phyloP scores from a whole-genome alignment of 2,113 vertebrate species.

The Plotosus lineatus region DNA sequence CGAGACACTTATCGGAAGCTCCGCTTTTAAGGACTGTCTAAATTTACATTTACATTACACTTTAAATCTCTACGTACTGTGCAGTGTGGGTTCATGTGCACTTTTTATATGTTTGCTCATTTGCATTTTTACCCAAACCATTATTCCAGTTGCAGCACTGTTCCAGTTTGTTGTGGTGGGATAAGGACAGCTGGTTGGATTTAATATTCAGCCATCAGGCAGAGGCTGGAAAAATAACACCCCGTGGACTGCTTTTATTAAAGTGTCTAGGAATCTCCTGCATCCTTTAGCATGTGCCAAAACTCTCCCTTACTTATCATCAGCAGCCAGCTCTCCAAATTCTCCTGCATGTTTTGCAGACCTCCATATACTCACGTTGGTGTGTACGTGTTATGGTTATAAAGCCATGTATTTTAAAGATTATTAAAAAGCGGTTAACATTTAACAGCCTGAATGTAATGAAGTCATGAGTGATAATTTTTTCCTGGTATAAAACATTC shows the following conservation, averaged over 20 bases:
- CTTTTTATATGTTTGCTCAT: constrained; percentile 50
- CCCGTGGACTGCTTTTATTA: constrained; percentile 69
- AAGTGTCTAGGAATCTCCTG: constrained; percentile 67
- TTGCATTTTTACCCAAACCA: constrained; percentile 61
- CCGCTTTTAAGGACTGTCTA: too few species aligned
- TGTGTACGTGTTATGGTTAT: not conserved
- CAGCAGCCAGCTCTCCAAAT: not conserved
- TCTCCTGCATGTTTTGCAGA: constrained; percentile 21
- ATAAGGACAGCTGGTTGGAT: constrained; percentile 72
- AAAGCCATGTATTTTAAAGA: not conserved
- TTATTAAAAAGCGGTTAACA: not conserved
- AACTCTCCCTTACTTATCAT: constrained; percentile 32
- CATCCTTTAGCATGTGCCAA: constrained; percentile 33
- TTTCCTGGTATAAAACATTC: constrained; percentile 19
- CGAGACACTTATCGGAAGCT: too few species aligned
- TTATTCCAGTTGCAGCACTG: too few species aligned
- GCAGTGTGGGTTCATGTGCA: constrained; percentile 63
- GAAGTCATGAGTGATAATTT: constrained; percentile 12
- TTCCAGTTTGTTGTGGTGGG: constrained; percentile 68
- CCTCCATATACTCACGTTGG: not conserved
- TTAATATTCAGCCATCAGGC: constrained; percentile 70
- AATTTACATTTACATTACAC: too few species aligned
- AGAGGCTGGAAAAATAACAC: constrained; percentile 70
- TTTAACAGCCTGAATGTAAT: constrained; percentile 9
- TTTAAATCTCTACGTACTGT: too few species aligned